Evolutionary conservation across 1,140 invertebrate genomes (phyloP), one percentile per base, ranked within the genome.

Genomic region (Whitmania pigra): DNA sequence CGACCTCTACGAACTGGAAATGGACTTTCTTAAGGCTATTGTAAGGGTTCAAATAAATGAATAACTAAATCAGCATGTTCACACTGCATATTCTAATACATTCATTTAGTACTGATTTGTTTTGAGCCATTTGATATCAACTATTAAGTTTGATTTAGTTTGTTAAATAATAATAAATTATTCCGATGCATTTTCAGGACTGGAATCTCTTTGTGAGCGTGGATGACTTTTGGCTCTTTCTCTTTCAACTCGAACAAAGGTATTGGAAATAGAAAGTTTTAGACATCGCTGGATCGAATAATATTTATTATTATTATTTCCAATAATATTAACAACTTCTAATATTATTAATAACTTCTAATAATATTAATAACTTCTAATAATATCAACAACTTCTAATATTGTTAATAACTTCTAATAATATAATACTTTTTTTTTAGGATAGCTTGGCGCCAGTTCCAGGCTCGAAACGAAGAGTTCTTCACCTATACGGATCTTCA

Each of bases 1-100:
- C 67, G 86, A 89, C 76, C 84, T 96, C 13, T 93, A 93, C 82
- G 82, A 87, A 80, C 83, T 94, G 67, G 93, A 97, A 85, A 85
- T 87, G 69, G 87, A 93, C 76, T 96, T 96, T 84, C 86, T 97
- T 11, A 84, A 86, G 75, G 92, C 92, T 75, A 92, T 97, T 79
- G 93, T 94, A 86, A 87, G 86, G 83, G 25, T 54, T 53, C 49
- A 36, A 31, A 63, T 69, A 31, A 27, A 0, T 22, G 29, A 63
- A 27, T 49, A 63, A 29, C 27, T 66, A 2, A 27, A 2, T 70
- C 20, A 36, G 25, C n/a, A 49, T 15, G 15, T 11, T 11, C 15
- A 0, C 13, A 49, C 15, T 49, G 9, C 43, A 49, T 0, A 49
- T 49, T 49, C 13, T 3, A 49, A 49, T 49, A 15, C 43, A 49